Evolutionary conservation across 2,888 invertebrate genomes (phyloP), one percentile per base, ranked within the genome.

Genomic region (Craniophora ligustri): DNA sequence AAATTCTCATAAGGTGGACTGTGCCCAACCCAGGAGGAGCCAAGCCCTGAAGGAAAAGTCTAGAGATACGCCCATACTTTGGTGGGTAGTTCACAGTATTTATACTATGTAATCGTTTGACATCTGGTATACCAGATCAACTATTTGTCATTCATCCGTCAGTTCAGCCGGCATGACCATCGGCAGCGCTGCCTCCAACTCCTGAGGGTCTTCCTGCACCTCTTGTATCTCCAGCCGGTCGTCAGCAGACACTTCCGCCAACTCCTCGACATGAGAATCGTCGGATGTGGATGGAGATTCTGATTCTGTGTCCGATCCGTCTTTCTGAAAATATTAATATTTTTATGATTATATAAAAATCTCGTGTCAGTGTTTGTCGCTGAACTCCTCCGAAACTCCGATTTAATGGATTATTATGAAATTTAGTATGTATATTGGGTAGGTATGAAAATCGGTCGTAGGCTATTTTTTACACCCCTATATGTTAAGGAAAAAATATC

Each of bases 261-360:
- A 44, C n/a, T 78, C 78, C 26, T 78, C 76, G 0, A 39, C 34
- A 0, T 70, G 55, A 0, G 72, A 67, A 5, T 67, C 64, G 5
- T 72, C 71, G 0, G 71, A 71, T 3, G 69, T 53, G 0, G 73
- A 69, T 0, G 68, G 66, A 0, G 76, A 69, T 5, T 79, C 82
- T 0, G 80, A 56, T 6, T 80, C 81, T 7, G 67, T 71, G 32
- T 72, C 81, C 0, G 81, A 63, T 0, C 72, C 79, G 32, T 82
- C 79, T 46, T 82, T 82, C 82, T 82, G 82, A 48, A 39, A 58
- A 41, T 4, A 6, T 0, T 14, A 14, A 23, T 10, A 11, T 5
- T 3, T 2, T 13, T 21, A 8, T n/a, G n/a, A n/a, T n/a, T n/a
- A n/a, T n/a, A n/a, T n/a, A n/a, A n/a, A n/a, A n/a, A n/a, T n/a